Conservation (phyloP, 1,140 invertebrate genomes). For the Cotesia glomerata region DNA sequence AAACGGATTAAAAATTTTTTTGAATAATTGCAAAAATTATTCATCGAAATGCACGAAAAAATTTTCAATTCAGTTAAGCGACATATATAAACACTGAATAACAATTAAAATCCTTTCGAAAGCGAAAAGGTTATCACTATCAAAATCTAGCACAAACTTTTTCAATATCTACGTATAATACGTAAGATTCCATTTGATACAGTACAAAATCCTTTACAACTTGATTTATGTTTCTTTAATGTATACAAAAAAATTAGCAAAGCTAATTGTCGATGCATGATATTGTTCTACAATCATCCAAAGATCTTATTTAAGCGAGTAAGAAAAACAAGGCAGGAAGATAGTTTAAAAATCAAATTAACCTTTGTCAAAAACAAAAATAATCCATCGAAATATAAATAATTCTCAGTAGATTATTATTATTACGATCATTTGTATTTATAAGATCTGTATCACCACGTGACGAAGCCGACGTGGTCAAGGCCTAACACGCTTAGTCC, state of each 20-base stretch:
- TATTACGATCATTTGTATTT: constrained; percentile 49
- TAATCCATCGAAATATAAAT: constrained; percentile 28
- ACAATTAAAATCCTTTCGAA: no score
- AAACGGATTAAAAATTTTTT: no score
- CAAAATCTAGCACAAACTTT: not conserved
- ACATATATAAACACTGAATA: not conserved
- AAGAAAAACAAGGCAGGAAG: not conserved
- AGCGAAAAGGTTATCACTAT: not conserved
- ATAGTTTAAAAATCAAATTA: constrained; percentile 2
- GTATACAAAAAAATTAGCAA: constrained; percentile 54
- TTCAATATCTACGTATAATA: not conserved
- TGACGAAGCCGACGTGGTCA: constrained; percentile 2
- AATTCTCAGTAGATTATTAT: constrained; percentile 34
- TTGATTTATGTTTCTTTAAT: constrained; percentile 50
- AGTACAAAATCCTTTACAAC: not conserved
- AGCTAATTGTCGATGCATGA: constrained; percentile 49
- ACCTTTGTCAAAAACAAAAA: constrained; percentile 2
- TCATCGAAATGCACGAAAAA: no score
- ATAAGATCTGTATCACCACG: constrained; percentile 48
- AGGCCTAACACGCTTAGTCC: constrained; percentile 2
- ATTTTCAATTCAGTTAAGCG: not conserved
- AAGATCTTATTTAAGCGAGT: not conserved
- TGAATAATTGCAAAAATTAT: no score
- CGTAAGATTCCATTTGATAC: constrained; percentile 5
- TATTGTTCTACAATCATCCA: not conserved